These are phyloP conservation scores for Coenobita brevimanus DNA, from an alignment of 1,140 invertebrate genomes.

Conservation along the genomic window DNA sequence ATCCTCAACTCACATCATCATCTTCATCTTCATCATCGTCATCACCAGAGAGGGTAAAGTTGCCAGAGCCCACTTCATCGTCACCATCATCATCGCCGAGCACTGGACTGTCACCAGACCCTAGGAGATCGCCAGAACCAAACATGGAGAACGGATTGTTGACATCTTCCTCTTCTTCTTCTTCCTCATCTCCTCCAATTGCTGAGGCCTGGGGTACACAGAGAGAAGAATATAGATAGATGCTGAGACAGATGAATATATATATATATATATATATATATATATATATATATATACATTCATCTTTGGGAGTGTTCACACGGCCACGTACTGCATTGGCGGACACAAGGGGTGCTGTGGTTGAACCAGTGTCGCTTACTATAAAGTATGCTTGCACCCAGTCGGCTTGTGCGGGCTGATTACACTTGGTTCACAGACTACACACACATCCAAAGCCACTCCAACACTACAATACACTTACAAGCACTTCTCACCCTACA, in stretches of 20 bases:
- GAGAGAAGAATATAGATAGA: not conserved
- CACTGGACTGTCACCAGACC: slow-evolving; percentile 56
- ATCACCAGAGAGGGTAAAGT: slow-evolving; percentile 81
- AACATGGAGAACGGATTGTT: slow-evolving; percentile 53
- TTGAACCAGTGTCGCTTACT: no score
- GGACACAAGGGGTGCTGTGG: no score
- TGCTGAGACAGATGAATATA: not conserved
- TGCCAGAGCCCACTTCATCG: slow-evolving; percentile 55
- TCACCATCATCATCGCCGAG: slow-evolving; percentile 64
- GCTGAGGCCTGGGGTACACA: slow-evolving; percentile 58
- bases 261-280: not conserved
- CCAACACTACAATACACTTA: no score
- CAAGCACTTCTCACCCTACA: no score
- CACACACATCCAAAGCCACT: no score
- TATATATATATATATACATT: not conserved
- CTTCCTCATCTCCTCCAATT: slow-evolving; percentile 54
- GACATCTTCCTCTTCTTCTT: slow-evolving; percentile 50
- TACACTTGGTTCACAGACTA: no score
- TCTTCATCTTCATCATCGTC: slow-evolving; percentile 79
- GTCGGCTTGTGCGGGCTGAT: no score
- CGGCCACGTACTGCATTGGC: no score
- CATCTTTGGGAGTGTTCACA: no score
- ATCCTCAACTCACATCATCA: no score
- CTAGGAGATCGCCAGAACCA: slow-evolving; percentile 64
- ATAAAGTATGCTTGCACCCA: no score